Conservation (phyloP, 1,140 invertebrate species). For the Papilio aristodemus region DNA sequence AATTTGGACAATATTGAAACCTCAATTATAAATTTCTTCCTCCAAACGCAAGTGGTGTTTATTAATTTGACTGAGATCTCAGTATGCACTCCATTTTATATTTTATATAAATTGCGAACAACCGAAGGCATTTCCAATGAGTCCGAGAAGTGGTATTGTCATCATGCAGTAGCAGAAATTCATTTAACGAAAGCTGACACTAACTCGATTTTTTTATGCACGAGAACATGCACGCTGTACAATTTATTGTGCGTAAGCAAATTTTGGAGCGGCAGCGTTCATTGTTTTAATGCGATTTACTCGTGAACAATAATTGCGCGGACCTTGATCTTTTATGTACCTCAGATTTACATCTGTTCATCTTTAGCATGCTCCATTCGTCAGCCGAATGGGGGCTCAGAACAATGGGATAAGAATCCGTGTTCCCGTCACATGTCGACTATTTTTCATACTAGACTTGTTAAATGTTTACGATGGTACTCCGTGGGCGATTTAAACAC, state of each 20-base stretch:
- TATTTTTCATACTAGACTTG: constrained; percentile 57
- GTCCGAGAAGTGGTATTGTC: not conserved
- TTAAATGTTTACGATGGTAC: constrained; percentile 46
- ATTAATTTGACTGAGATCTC: too few relatives aligned
- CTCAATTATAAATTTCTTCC: too few relatives aligned
- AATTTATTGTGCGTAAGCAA: constrained; percentile 20
- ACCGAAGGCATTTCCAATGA: too few relatives aligned
- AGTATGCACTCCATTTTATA: too few relatives aligned
- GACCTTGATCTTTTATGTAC: constrained; percentile 54
- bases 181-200: constrained; percentile 41
- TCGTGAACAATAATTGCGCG: constrained; percentile 50
- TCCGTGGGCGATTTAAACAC: constrained; percentile 45
- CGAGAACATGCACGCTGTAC: not conserved
- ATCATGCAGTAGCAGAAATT: constrained; percentile 15
- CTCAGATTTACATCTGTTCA: constrained; percentile 56
- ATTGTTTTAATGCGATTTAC: constrained; percentile 60
- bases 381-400: constrained; percentile 30
- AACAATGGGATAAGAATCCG: constrained; percentile 53
- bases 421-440: constrained; percentile 44
- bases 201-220: constrained; percentile 30
- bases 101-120: too few relatives aligned
- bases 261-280: constrained; percentile 40
- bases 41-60: too few relatives aligned
- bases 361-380: constrained; percentile 44
- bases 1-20: not conserved